Conservation (phyloP, 2,888 invertebrate species). For the Eristalis arbustorum region DNA sequence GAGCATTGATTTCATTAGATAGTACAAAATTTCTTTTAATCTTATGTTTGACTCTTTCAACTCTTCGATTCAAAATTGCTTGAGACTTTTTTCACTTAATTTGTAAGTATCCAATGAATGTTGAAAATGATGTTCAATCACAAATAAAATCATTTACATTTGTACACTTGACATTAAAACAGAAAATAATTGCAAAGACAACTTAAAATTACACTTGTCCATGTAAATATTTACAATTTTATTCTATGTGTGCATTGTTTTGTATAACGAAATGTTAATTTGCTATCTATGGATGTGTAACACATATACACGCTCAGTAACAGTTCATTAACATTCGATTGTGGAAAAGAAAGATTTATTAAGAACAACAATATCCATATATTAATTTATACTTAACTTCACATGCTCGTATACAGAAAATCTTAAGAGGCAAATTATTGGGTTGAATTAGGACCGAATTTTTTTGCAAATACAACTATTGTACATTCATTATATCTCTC, state of each 20-base stretch:
- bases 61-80: constrained; percentile 14
- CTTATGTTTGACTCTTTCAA: background rate
- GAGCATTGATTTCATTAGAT: constrained; percentile 29
- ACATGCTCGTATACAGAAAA: background rate
- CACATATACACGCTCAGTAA: constrained; percentile 2
- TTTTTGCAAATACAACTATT: no score
- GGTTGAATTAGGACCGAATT: no score
- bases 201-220: background rate
- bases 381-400: background rate
- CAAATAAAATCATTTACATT: background rate
- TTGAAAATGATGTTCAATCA: background rate
- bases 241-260: constrained; percentile 35
- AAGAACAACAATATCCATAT: constrained; percentile 27
- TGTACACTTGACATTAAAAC: constrained; percentile 55
- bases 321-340: constrained; percentile 55
- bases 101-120: background rate
- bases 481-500: no score
- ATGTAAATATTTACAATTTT: constrained; percentile 48
- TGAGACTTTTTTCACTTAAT: constrained; percentile 25
- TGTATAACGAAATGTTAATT: constrained; percentile 6
- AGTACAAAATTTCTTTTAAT: constrained; percentile 50
- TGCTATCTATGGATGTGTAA: constrained; percentile 48
- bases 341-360: constrained; percentile 18
- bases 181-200: background rate
- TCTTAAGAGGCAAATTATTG: background rate